Conservation (phyloP, 2,888 invertebrate species). For the Mythimna ferrago region DNA sequence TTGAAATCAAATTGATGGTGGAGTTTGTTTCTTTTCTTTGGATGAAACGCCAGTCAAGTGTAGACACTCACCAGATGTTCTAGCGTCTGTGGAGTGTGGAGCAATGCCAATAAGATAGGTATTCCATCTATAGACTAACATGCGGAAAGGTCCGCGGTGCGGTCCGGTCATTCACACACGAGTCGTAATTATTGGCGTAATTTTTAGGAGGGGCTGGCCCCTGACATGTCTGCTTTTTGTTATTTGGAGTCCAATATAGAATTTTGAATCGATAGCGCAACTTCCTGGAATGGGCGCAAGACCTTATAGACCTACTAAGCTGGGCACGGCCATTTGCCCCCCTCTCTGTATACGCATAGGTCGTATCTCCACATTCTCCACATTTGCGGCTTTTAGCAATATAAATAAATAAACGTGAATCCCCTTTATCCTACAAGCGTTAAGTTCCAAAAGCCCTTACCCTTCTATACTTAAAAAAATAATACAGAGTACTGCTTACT, state of each 20-base stretch:
- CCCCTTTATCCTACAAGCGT: background rate
- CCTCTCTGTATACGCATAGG: too few relatives aligned
- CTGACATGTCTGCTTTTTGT: too few relatives aligned
- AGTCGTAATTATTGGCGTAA: background rate
- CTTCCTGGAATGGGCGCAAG: too few relatives aligned
- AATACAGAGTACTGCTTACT: background rate
- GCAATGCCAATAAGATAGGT: constrained; percentile 56
- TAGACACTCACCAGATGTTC: constrained; percentile 43
- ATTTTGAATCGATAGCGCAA: too few relatives aligned
- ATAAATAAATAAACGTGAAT: background rate
- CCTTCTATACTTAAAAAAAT: background rate
- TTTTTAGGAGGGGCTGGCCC: background rate
- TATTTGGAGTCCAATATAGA: too few relatives aligned
- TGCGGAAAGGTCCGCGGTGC: constrained; percentile 33
- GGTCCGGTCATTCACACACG: constrained; percentile 43
- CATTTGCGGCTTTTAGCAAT: background rate
- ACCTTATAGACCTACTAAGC: too few relatives aligned
- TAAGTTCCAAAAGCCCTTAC: constrained; percentile 1
- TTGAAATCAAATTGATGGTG: constrained; percentile 1
- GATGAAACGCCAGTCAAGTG: constrained; percentile 13
- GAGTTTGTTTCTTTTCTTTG: constrained; percentile 1
- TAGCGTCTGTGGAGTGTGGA: constrained; percentile 52
- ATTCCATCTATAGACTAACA: constrained; percentile 33
- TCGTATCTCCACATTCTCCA: background rate
- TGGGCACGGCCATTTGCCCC: too few relatives aligned